Evolutionary conservation across 2,113 vertebrate species (phyloP).

Genomic region (Psilopogon haemacephalus): DNA sequence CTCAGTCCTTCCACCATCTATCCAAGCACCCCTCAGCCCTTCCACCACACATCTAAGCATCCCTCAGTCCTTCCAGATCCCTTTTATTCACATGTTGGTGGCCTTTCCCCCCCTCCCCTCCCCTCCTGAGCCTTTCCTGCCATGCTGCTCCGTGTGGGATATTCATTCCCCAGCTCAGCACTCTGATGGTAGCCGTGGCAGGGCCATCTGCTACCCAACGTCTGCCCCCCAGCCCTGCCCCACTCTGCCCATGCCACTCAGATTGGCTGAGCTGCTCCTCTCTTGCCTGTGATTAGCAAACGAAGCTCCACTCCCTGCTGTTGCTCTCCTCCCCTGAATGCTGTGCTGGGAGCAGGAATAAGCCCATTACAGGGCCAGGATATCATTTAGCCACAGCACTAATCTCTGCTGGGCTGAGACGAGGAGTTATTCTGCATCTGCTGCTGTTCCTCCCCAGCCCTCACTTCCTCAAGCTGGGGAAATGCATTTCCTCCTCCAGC

Average conservation of each 20-base stretch:
- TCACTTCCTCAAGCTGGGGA: conserved; percentile 30
- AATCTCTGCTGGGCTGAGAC: conserved; percentile 60
- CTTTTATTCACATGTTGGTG: background rate
- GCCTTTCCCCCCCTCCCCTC: background rate
- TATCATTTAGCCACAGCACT: conserved; percentile 48
- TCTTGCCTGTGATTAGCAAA: conserved; percentile 72
- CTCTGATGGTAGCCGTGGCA: conserved; percentile 40
- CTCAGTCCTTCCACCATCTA: no score
- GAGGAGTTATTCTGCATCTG: conserved; percentile 37
- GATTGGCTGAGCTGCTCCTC: conserved; percentile 25
- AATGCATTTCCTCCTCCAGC: conserved; percentile 59
- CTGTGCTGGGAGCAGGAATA: conserved; percentile 61
- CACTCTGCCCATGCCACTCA: conserved; percentile 54
- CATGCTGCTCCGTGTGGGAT: conserved; percentile 12
- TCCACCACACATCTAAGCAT: no score
- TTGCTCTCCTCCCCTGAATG: conserved; percentile 65
- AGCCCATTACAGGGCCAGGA: conserved; percentile 54
- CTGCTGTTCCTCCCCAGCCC: conserved; percentile 43
- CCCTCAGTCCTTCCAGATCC: background rate
- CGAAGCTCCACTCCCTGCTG: conserved; percentile 65
- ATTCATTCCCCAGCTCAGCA: conserved; percentile 64
- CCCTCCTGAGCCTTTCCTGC: background rate
- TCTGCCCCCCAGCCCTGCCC: conserved; percentile 50
- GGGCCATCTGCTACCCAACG: conserved; percentile 65
- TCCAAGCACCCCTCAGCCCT: no score